phyloP scores from a whole-genome alignment of 2,113 vertebrate species.

The Sus scrofa region T2T-Sscrofa CM000812.6:256747501-256748000 shows the following conservation, averaged over 20 bases:
- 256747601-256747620: not conserved
- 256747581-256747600: not conserved
- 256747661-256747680: not conserved
- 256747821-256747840: not conserved
- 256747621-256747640: not conserved
- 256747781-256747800: slow-evolving; percentile 12
- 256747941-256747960: not conserved
- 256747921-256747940: slow-evolving; percentile 22
- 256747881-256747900: not conserved
- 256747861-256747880: not conserved
- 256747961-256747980: not conserved
- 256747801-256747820: not conserved
- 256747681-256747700: not conserved
- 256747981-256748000: slow-evolving; percentile 4
- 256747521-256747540: not conserved
- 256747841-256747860: not conserved
- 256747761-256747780: slow-evolving; percentile 19
- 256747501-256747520: not conserved
- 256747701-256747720: not conserved
- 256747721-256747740: not conserved
- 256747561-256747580: not conserved
- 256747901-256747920: not conserved
- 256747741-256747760: not conserved
- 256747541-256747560: not conserved
- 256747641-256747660: not conserved